phyloP scores from a whole-genome alignment of 1,140 invertebrate genomes.

The Cephus cinctus region DNA sequence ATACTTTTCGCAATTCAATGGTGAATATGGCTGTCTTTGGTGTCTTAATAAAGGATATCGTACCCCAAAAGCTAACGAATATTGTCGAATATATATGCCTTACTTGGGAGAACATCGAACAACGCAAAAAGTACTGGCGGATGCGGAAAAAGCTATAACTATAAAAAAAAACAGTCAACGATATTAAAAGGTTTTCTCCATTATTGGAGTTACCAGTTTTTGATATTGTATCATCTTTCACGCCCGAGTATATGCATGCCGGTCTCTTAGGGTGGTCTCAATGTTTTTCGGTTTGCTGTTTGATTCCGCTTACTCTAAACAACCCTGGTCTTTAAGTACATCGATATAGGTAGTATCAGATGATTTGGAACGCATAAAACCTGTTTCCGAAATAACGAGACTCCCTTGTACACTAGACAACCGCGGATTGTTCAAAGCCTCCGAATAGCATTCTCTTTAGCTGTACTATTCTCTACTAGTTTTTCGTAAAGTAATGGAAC shows the following conservation, averaged over 20 bases:
- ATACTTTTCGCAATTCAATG: no score
- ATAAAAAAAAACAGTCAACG: background rate
- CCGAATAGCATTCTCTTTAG: constrained; percentile 5
- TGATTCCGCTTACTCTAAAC: no score
- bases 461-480: constrained; percentile 8
- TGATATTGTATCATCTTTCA: constrained; percentile 3
- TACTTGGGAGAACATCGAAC: background rate
- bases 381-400: constrained; percentile 9
- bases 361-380: background rate
- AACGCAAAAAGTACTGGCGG: no score
- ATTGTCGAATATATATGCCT: no score
- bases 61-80: no score
- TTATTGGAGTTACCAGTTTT: background rate
- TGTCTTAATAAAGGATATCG: no score
- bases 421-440: background rate
- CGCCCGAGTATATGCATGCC: constrained; percentile 11
- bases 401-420: background rate
- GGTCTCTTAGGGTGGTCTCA: background rate
- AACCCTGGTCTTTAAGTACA: background rate
- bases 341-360: background rate
- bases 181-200: background rate
- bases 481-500: background rate
- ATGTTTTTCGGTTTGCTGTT: background rate
- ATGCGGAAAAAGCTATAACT: no score
- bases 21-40: no score